These are phyloP conservation scores for Hapalemur alaotrensis DNA, from an alignment of 2,797 vertebrate genomes.

Conservation along the genomic window DNA sequence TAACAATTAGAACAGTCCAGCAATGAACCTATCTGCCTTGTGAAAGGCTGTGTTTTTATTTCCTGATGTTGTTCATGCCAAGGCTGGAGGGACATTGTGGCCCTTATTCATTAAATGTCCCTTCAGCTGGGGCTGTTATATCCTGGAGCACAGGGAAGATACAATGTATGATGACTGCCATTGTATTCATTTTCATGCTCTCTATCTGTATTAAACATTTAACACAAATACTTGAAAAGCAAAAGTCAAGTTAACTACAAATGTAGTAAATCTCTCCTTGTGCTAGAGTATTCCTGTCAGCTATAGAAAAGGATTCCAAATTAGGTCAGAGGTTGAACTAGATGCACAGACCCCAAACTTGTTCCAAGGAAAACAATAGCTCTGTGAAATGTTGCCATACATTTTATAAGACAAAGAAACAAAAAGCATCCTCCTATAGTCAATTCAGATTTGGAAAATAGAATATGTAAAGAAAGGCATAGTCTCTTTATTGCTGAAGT, in stretches of 20 bases:
- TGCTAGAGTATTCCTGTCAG: neutral
- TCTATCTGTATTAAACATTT: conserved; percentile 6
- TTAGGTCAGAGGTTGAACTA: neutral
- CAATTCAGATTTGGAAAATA: neutral
- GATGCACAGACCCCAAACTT: neutral
- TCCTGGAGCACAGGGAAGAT: neutral
- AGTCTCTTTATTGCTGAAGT: neutral
- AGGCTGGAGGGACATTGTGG: neutral
- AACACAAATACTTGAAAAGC: neutral
- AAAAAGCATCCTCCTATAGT: neutral
- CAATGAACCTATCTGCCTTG: neutral
- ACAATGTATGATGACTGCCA: neutral
- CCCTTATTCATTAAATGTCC: neutral
- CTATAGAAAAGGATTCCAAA: neutral
- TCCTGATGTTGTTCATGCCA: neutral
- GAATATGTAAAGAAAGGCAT: neutral
- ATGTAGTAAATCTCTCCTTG: neutral
- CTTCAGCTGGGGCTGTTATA: neutral
- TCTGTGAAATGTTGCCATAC: neutral
- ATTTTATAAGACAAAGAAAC: neutral
- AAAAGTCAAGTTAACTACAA: neutral
- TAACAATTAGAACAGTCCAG: neutral
- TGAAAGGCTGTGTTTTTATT: neutral
- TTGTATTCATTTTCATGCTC: neutral
- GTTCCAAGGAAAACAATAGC: neutral